Base-by-base conservation (phyloP, 2,888 invertebrate species). In the Sesia apiformis region DNA sequence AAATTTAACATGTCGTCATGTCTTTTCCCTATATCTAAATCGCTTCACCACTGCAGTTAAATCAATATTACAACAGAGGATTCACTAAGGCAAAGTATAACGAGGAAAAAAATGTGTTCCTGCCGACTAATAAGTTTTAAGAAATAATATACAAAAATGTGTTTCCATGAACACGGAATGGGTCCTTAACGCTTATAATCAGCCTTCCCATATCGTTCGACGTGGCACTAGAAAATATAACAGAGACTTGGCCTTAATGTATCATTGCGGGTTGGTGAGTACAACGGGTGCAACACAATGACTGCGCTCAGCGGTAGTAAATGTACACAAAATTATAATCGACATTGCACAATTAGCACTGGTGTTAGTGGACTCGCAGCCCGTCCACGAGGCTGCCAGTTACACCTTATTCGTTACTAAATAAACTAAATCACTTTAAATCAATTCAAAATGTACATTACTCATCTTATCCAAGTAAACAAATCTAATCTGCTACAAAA, bases 381-480 rank as follows among this genome's bases (percentile, higher is more conserved):
- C 79, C 67, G 75, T 76, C 79, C 81, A 76, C 77, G 64, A 70
- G 78, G 81, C 81, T 81, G 84, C 84, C 84, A 81, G 80, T 78
- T 81, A 86, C 76, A 78, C 74, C 78, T 83, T 78, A 86, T 87
- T 89, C 87, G 75, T 82, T 78, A 85, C 88, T 85, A 88, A 80
- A 87, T 88, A 88, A 88, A 89, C 87, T 88, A 88, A 87, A 87
- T 89, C 88, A 88, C 88, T 82, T 88, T 86, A 84, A 86, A 84
- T 86, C 84, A 87, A 87, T 87, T 83, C 84, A 85, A 86, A 88
- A 88, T 88, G 84, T 89, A 89, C 88, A 88, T 83, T 86, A 86
- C 79, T 81, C 76, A 76, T 80, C 85, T 85, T 85, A 85, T 73
- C 67, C 74, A 76, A 79, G 80, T 87, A 86, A 88, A 87, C 84